phyloP scores from a whole-genome alignment of 2,113 vertebrate species.

The Zosterops japonicus region DNA sequence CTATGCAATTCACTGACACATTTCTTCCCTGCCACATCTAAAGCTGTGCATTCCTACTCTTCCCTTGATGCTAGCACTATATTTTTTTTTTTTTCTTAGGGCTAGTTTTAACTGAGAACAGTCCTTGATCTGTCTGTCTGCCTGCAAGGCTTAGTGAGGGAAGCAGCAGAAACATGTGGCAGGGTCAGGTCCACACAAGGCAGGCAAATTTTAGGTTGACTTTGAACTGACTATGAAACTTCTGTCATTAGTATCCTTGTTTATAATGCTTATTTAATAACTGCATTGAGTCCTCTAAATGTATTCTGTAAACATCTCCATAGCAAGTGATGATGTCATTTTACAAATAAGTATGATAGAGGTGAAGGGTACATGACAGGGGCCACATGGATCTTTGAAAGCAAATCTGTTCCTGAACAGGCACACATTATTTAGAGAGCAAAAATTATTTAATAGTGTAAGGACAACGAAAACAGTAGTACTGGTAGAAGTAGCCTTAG shows the following conservation, averaged over 20 bases:
- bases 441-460: neutral
- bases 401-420: neutral
- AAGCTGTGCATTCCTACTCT: neutral
- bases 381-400: neutral
- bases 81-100: neutral
- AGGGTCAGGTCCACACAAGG: slow-evolving; percentile 12
- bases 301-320: neutral
- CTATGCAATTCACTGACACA: neutral
- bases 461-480: neutral
- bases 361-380: neutral
- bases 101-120: neutral
- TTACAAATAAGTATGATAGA: neutral
- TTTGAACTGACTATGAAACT: neutral
- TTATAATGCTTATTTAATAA: neutral
- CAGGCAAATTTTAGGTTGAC: slow-evolving; percentile 26
- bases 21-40: neutral
- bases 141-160: slow-evolving; percentile 14
- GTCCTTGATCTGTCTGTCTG: neutral
- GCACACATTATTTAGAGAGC: neutral
- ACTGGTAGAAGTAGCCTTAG: neutral
- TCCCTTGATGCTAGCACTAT: neutral
- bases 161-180: slow-evolving; percentile 16
- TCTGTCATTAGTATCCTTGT: neutral
- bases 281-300: neutral
- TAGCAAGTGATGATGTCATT: neutral